Evolutionary conservation across 2,113 vertebrate species (phyloP).

Genomic region (Chunga burmeisteri): DNA sequence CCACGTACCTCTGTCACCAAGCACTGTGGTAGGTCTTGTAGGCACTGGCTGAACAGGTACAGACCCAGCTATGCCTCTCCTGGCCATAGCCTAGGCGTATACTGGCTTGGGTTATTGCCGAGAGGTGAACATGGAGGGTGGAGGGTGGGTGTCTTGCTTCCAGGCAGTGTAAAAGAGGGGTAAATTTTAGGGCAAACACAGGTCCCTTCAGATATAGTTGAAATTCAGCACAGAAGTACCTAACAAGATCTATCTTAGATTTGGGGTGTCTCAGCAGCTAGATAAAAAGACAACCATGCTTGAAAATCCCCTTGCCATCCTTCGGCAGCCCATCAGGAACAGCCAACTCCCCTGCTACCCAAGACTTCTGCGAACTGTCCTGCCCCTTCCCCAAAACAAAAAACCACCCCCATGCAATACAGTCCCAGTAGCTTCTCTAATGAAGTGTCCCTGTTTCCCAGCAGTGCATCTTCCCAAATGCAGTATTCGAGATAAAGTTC

Average conservation of each 20-base stretch:
- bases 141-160: background rate
- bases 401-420: accelerated
- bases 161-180: background rate
- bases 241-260: background rate
- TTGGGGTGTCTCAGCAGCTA: background rate
- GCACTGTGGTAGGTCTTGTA: background rate
- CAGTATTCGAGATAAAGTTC: background rate
- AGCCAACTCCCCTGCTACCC: background rate
- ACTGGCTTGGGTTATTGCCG: background rate
- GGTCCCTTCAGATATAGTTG: background rate
- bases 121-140: background rate
- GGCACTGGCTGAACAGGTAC: background rate
- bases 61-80: background rate
- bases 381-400: background rate
- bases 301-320: background rate
- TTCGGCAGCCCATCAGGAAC: background rate
- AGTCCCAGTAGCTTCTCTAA: background rate
- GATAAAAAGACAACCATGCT: background rate
- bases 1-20: background rate
- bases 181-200: background rate
- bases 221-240: background rate
- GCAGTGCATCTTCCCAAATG: background rate
- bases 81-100: background rate
- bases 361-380: background rate
- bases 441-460: background rate